phyloP scores from a whole-genome alignment of 2,113 vertebrate genomes.

The Cromileptes altivelis region DNA sequence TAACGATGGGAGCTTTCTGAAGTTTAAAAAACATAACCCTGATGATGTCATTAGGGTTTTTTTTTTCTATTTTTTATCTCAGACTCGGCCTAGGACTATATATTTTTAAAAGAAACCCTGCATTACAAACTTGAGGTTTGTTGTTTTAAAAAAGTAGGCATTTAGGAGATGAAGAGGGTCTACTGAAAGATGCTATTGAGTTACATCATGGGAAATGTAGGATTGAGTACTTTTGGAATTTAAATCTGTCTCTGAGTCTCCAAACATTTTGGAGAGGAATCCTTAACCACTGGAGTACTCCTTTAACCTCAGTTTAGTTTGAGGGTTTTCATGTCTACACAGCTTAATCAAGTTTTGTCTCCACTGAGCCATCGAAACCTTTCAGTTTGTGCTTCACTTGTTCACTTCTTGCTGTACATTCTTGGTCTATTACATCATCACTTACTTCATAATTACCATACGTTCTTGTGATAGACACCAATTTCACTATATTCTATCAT shows the following conservation, averaged over 20 bases:
- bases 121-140: neutral
- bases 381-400: neutral
- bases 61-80: too few relatives aligned
- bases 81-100: neutral
- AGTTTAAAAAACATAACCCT: neutral
- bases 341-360: neutral
- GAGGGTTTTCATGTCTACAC: neutral
- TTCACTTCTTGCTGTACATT: too few relatives aligned
- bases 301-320: neutral
- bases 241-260: neutral
- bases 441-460: neutral
- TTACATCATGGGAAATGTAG: conserved; percentile 2
- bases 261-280: neutral
- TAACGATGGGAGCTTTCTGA: neutral
- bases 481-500: neutral
- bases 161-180: neutral
- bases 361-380: neutral
- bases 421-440: neutral
- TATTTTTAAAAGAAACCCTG: neutral
- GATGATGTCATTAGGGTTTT: neutral
- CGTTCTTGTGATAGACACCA: neutral
- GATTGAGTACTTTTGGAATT: neutral
- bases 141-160: neutral
- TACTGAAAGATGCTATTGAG: neutral
- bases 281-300: neutral